Percentiles rank a stretch among this genome's conserved stretches.
Evolutionary conservation across 2,113 vertebrate species (phyloP).

Genomic region (Melanostigma gelatinosum): DNA sequence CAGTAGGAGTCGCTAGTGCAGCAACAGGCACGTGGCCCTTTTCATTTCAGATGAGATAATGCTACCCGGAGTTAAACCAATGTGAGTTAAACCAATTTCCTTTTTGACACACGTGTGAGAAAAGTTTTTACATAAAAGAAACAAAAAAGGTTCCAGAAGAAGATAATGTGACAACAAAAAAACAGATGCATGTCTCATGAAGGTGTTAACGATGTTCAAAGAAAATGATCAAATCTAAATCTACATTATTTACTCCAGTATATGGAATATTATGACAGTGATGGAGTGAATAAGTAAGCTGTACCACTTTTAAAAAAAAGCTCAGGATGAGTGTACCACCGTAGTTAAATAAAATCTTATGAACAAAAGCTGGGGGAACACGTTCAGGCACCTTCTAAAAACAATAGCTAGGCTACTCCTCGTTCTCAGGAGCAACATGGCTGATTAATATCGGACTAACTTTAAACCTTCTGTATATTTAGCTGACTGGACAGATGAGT

Average conservation of each 20-base stretch:
- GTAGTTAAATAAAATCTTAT: constrained; percentile 30
- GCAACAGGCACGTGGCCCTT: background rate
- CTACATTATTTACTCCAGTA: background rate
- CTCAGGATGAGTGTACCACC: constrained; percentile 3
- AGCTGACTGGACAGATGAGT: constrained; percentile 15
- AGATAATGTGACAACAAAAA: constrained; percentile 5
- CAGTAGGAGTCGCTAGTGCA: background rate
- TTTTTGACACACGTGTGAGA: background rate
- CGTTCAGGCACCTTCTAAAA: constrained; percentile 10
- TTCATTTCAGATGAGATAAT: background rate
- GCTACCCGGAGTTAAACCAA: background rate
- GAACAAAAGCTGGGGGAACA: background rate
- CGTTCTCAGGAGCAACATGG: constrained; percentile 2
- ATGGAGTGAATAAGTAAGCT: background rate
- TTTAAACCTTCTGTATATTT: constrained; percentile 16
- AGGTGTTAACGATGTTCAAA: background rate
- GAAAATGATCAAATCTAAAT: background rate
- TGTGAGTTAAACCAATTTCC: fast-evolving
- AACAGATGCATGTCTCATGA: background rate
- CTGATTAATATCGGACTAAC: constrained; percentile 9
- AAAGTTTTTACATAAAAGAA: constrained; percentile 3
- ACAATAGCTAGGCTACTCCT: constrained; percentile 8
- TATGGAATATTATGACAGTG: background rate
- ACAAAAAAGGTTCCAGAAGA: constrained; percentile 4
- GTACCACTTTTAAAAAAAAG: constrained; percentile 27